Evolutionary conservation across 2,113 vertebrate genomes (phyloP).

Genomic region (Bos indicus): DNA sequence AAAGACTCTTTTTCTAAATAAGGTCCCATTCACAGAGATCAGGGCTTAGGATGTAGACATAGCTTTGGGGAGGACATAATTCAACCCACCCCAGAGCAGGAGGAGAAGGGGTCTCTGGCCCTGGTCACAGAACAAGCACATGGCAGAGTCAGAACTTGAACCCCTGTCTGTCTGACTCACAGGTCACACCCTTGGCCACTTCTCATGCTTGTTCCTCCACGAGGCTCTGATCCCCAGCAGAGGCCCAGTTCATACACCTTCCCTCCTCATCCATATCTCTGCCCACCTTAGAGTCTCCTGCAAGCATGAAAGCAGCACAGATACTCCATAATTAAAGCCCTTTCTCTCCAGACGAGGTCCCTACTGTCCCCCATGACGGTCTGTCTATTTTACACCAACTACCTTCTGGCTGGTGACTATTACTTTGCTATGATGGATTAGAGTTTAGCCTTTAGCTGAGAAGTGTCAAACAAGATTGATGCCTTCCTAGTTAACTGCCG

Average conservation of each 20-base stretch:
- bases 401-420: not conserved
- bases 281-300: no score
- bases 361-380: not conserved
- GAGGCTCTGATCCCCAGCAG: not conserved
- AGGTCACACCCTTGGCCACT: not conserved
- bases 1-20: not conserved
- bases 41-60: not conserved
- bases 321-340: not conserved
- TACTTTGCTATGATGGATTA: not conserved
- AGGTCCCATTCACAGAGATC: not conserved
- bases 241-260: not conserved
- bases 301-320: not conserved
- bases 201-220: not conserved
- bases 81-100: not conserved
- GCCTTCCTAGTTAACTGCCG: not conserved
- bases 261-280: not conserved
- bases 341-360: not conserved
- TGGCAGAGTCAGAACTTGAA: not conserved
- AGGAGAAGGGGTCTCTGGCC: not conserved
- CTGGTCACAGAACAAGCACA: rapidly evolving
- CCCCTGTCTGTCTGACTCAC: not conserved
- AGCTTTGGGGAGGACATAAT: not conserved
- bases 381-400: not conserved
- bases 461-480: not conserved
- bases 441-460: not conserved